Base-by-base conservation (phyloP, 1,140 invertebrate genomes). In the Bombus breviceps region DNA sequence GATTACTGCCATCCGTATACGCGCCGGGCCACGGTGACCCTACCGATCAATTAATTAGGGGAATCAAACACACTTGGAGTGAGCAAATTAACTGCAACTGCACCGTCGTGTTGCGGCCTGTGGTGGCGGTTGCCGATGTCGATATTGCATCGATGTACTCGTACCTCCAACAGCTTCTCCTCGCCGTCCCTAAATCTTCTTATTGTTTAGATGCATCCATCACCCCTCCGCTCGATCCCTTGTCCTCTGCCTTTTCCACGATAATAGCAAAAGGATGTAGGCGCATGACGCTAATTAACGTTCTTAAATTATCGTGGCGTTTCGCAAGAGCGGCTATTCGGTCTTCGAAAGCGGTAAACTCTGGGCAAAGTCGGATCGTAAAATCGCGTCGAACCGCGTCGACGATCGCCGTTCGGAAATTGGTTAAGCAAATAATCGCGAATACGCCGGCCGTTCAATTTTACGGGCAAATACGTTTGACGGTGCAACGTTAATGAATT, bases 1-100 rank as follows among this genome's bases (percentile, higher is more conserved):
- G 94, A 95, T 95, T 95, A 94, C 91, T 89, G 91, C 90, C 92
- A 94, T 94, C 92, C 92, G 91, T 92, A 91, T 90, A 86, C 88
- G 75, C 83, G 90, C 85, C 85, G 84, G 77, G 86, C 89, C 91
- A 93, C 88, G 90, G 88, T 90, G 91, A 92, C 94, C 94, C 94
- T 89, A 91, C 89, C 93, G 94, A 94, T 95, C 95, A 95, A 95
- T 95, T 95, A 95, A 95, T 95, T 95, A 95, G 93, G 93, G 94
- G 94, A 95, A 95, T 95, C 94, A 95, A 95, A 95, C 94, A 93
- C 95, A 95, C 94, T 95, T 93, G 94, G 92, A 95, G 94, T 94
- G 94, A 92, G 93, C 94, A 95, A 95, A 95, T 95, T 95, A 95
- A 95, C 94, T 95, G 94, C 94, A 92, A 95, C 92, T 94, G 92